Conservation (phyloP, 2,888 invertebrate genomes). For the Crioceris asparagi region DNA sequence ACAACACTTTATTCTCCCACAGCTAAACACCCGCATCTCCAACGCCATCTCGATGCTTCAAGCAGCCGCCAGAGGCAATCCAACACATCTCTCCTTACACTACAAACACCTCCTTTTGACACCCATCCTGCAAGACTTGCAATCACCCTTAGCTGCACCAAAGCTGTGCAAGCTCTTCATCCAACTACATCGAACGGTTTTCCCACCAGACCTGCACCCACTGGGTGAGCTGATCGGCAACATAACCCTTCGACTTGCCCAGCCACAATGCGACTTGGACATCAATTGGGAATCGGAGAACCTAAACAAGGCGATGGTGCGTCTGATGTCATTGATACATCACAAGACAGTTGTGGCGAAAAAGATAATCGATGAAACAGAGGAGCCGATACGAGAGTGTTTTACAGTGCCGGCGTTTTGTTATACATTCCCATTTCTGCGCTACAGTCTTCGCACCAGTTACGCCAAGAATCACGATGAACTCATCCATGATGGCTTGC, state of each 20-base stretch:
- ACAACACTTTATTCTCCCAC: too few relatives aligned
- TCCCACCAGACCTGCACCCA: constrained; percentile 35
- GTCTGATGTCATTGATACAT: constrained; percentile 51
- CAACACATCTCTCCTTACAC: constrained; percentile 41
- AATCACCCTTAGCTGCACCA: constrained; percentile 70
- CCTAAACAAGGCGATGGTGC: constrained; percentile 47
- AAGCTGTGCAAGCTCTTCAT: constrained; percentile 50
- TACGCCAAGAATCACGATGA: constrained; percentile 43
- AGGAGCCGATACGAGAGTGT: constrained; percentile 24
- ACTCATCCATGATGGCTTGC: constrained; percentile 49
- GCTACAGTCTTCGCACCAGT: constrained; percentile 44
- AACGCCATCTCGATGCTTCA: constrained; percentile 42
- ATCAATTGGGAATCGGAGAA: constrained; percentile 66
- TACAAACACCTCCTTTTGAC: constrained; percentile 49
- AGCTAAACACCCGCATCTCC: constrained; percentile 36
- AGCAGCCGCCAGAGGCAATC: constrained; percentile 44
- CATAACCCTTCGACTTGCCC: constrained; percentile 58
- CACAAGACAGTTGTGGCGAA: constrained; percentile 40
- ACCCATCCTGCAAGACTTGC: constrained; percentile 49
- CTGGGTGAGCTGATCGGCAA: constrained; percentile 55
- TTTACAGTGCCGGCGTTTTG: constrained; percentile 69
- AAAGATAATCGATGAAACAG: constrained; percentile 17
- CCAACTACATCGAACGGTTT: constrained; percentile 49
- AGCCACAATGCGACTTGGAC: constrained; percentile 72
- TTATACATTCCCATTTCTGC: constrained; percentile 71